These are phyloP conservation scores for Astropecten irregularis DNA, from an alignment of 53 echinoderm and acorn worm genomes.

Conservation along the genomic window DNA sequence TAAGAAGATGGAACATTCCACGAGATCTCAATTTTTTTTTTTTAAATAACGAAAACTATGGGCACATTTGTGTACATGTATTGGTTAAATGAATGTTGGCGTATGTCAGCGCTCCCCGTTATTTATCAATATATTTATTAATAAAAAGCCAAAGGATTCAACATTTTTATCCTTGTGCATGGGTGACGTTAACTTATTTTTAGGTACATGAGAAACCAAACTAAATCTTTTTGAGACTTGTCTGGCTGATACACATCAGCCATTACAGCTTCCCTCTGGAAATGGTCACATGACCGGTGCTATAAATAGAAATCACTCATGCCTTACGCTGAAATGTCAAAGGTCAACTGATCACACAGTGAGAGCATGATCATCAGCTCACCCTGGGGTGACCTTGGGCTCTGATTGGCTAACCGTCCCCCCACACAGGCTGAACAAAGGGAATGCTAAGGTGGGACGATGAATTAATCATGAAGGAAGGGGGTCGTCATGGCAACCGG, in stretches of 20 bases:
- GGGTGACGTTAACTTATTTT: too few species aligned
- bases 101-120: too few species aligned
- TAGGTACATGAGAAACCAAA: too few species aligned
- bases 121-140: too few species aligned
- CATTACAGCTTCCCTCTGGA: conserved; percentile 34
- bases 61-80: too few species aligned
- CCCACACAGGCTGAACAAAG: conserved; percentile 39
- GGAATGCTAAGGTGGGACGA: conserved; percentile 42
- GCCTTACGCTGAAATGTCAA: conserved; percentile 60
- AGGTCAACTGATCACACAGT: conserved; percentile 77
- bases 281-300: conserved; percentile 51
- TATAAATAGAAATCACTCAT: conserved; percentile 57
- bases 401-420: conserved; percentile 53
- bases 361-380: conserved; percentile 75
- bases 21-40: too few species aligned
- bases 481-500: conserved; percentile 37
- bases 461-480: conserved; percentile 55
- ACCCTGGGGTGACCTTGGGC: conserved; percentile 45
- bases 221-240: conserved; percentile 15
- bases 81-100: too few species aligned
- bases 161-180: too few species aligned
- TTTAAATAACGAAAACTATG: too few species aligned
- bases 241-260: conserved; percentile 24
- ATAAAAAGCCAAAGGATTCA: too few species aligned
- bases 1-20: too few species aligned